A percentile compares a stretch with the other conserved stretches of the same genome.
Evolutionary conservation across 2,888 invertebrate genomes (phyloP).

Genomic region (Herminia tarsipennalis): DNA sequence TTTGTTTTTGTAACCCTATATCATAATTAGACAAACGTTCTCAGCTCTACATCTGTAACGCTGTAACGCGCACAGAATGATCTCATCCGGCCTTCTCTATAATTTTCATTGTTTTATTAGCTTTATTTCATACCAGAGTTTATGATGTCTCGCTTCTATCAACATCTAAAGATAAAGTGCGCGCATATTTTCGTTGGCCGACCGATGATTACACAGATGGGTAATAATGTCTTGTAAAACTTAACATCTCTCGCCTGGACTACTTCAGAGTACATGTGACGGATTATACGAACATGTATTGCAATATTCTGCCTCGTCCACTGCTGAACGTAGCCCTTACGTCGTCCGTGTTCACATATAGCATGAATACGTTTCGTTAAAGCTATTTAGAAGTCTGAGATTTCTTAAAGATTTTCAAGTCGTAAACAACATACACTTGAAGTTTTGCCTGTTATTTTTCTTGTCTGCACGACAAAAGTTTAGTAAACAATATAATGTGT

Average conservation of each 20-base stretch:
- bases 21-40: not conserved
- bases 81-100: slow-evolving; percentile 11
- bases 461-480: no score
- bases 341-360: no score
- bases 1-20: not conserved
- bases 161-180: not conserved
- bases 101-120: slow-evolving; percentile 4
- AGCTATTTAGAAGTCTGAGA: no score
- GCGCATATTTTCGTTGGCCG: not conserved
- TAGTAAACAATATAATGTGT: no score
- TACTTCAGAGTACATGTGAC: no score
- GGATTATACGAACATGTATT: no score
- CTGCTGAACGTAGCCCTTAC: no score
- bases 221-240: not conserved
- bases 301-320: no score
- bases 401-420: no score
- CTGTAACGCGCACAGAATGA: slow-evolving; percentile 3
- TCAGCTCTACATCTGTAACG: not conserved
- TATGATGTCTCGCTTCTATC: slow-evolving; percentile 2
- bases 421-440: no score
- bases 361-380: no score
- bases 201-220: not conserved
- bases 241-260: not conserved
- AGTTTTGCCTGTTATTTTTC: no score
- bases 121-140: slow-evolving; percentile 5